phyloP scores from a whole-genome alignment of 2,888 invertebrate genomes.

The Erannis defoliaria region DNA sequence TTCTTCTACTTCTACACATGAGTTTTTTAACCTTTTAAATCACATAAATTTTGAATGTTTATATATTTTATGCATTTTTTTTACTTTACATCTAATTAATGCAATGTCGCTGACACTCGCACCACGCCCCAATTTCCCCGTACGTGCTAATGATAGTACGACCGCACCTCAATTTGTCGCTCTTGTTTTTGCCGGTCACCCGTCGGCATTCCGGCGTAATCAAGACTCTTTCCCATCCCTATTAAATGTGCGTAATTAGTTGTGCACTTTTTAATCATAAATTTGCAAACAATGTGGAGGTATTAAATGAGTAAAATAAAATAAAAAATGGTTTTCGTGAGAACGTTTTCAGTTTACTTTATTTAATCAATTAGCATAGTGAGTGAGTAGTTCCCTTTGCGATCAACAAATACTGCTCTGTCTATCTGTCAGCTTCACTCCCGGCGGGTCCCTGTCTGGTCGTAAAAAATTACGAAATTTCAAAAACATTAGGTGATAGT shows the following conservation, averaged over 20 bases:
- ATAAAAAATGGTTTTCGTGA: neutral
- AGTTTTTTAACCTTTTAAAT: too few relatives aligned
- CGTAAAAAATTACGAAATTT: neutral
- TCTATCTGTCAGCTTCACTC: too few relatives aligned
- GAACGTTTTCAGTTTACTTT: neutral
- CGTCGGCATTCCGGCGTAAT: conserved; percentile 65
- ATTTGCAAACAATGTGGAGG: conserved; percentile 26
- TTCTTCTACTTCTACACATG: too few relatives aligned
- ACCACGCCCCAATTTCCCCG: conserved; percentile 55
- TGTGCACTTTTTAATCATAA: conserved; percentile 14
- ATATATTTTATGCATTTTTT: too few relatives aligned
- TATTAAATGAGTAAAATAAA: neutral
- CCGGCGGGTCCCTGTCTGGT: too few relatives aligned
- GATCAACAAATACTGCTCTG: too few relatives aligned
- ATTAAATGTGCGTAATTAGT: conserved; percentile 25
- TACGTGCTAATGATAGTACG: conserved; percentile 65
- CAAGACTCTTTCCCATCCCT: conserved; percentile 63
- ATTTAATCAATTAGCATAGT: neutral
- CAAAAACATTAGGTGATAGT: too few relatives aligned
- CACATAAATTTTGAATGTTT: too few relatives aligned
- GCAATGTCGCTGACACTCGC: conserved; percentile 41
- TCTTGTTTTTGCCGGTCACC: conserved; percentile 64
- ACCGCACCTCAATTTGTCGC: conserved; percentile 69
- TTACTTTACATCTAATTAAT: too few relatives aligned
- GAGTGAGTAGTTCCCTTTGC: too few relatives aligned